phyloP scores from a whole-genome alignment of 2,888 invertebrate species.

The Phaedon cochleariae region DNA sequence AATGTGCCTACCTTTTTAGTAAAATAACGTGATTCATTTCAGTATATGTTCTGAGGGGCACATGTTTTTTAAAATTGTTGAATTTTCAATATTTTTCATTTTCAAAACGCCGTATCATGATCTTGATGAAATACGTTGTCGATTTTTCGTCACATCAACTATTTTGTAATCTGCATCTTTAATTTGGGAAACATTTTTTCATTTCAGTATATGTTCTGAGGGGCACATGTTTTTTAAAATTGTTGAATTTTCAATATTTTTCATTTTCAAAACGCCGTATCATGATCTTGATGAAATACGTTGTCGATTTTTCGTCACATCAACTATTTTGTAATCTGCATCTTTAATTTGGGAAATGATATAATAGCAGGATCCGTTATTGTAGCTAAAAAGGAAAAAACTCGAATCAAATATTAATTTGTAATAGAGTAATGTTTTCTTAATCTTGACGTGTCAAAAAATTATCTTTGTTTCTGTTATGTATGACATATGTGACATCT shows the following conservation, averaged over 20 bases:
- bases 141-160: neutral
- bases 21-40: neutral
- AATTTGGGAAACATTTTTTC: neutral
- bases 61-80: neutral
- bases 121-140: neutral
- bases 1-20: neutral
- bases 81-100: neutral
- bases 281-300: neutral
- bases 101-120: neutral
- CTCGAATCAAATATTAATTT: no score
- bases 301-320: neutral
- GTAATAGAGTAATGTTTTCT: constrained; percentile 33
- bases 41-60: neutral
- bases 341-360: neutral
- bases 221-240: neutral
- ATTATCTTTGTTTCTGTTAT: constrained; percentile 39
- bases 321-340: neutral
- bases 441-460: constrained; percentile 42
- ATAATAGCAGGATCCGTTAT: no score
- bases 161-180: neutral
- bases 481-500: constrained; percentile 32
- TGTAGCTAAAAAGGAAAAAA: no score
- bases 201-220: neutral
- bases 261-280: neutral
- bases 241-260: neutral